phyloP scores from a whole-genome alignment of 2,888 invertebrate species.

The Eristalis pertinax region DNA sequence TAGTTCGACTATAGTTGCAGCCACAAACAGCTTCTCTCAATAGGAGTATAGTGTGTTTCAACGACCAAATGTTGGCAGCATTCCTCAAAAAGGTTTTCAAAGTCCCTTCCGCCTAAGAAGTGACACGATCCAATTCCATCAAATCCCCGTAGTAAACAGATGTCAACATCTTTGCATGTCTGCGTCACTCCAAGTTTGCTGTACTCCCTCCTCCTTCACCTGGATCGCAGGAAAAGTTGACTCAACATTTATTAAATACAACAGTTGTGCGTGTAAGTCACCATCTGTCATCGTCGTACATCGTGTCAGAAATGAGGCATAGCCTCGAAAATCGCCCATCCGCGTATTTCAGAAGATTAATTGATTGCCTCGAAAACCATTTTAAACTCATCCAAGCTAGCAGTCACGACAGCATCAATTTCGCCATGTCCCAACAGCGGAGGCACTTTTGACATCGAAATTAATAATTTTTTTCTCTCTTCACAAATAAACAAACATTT shows the following conservation, averaged over 20 bases:
- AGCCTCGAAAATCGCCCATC: not conserved
- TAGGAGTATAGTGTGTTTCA: too few species aligned
- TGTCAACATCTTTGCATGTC: too few species aligned
- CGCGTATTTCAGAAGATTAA: not conserved
- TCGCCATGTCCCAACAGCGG: not conserved
- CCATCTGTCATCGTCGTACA: not conserved
- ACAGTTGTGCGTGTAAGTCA: not conserved
- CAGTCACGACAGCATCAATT: not conserved
- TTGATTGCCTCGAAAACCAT: not conserved
- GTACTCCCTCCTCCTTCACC: not conserved
- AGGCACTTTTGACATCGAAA: not conserved
- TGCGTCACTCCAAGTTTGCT: too few species aligned
- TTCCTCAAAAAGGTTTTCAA: too few species aligned
- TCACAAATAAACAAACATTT: constrained; percentile 25
- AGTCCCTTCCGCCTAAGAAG: too few species aligned
- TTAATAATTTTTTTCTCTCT: not conserved
- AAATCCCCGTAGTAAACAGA: too few species aligned
- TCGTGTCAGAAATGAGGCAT: not conserved
- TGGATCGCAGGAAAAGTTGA: not conserved
- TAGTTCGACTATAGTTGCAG: too few species aligned
- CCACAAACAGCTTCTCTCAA: too few species aligned
- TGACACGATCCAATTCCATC: too few species aligned
- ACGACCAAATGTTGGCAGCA: too few species aligned
- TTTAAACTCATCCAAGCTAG: not conserved
- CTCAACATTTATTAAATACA: not conserved